Conservation (phyloP, 2,113 vertebrate genomes). For the Limnothrissa miodon region DNA sequence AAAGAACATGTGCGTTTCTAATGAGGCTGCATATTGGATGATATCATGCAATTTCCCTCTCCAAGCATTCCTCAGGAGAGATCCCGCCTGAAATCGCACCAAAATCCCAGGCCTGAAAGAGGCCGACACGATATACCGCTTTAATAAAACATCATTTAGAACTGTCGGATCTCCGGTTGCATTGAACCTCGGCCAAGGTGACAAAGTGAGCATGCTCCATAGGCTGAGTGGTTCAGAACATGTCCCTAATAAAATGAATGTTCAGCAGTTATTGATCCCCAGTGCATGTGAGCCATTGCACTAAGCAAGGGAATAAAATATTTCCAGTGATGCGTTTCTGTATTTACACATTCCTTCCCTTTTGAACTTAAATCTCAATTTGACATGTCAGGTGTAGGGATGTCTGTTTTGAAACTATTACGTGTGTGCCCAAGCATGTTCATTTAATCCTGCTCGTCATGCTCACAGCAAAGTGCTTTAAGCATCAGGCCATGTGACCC, state of each 20-base stretch:
- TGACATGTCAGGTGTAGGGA: neutral
- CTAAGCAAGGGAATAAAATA: constrained; percentile 37
- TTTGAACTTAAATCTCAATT: constrained; percentile 9
- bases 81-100: constrained; percentile 36
- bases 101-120: constrained; percentile 35
- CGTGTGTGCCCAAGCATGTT: neutral
- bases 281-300: constrained; percentile 37
- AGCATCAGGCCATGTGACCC: neutral
- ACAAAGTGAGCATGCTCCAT: constrained; percentile 25
- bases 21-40: constrained; percentile 47
- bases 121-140: constrained; percentile 36
- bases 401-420: neutral
- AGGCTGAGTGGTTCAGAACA: constrained; percentile 25
- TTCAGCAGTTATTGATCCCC: constrained; percentile 42
- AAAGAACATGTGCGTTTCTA: constrained; percentile 36
- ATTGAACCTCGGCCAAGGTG: constrained; percentile 39
- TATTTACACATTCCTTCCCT: constrained; percentile 40
- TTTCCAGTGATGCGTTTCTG: constrained; percentile 38
- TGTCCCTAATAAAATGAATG: constrained; percentile 33
- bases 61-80: constrained; percentile 34
- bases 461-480: neutral
- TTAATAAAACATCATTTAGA: constrained; percentile 54
- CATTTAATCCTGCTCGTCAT: neutral
- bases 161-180: constrained; percentile 37
- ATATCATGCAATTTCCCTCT: constrained; percentile 40